A percentile compares a stretch with the other conserved stretches of the same genome.
These are phyloP conservation scores for Sprattus sprattus DNA, from an alignment of 2,113 vertebrate genomes.

Conservation along the genomic window DNA sequence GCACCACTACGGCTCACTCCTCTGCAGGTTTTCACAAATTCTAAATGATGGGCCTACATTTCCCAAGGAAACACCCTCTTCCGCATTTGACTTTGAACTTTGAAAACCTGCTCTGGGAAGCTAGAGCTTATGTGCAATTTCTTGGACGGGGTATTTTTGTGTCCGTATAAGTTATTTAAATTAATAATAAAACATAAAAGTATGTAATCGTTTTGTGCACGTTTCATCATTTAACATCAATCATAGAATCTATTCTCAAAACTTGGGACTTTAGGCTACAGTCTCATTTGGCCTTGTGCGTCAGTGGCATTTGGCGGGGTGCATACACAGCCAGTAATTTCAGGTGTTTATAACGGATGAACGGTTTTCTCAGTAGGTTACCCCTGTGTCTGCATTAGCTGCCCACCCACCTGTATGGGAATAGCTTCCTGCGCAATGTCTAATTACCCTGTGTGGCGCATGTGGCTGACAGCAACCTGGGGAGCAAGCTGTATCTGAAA, in stretches of 20 bases:
- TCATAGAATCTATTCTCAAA: constrained; percentile 36
- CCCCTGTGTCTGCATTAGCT: constrained; percentile 42
- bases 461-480: constrained; percentile 5
- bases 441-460: constrained; percentile 58
- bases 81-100: constrained; percentile 50
- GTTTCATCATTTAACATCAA: constrained; percentile 50
- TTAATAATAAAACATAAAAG: constrained; percentile 69
- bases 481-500: background rate
- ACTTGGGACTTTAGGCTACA: background rate
- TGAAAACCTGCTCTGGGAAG: constrained; percentile 58
- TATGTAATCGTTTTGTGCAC: constrained; percentile 29
- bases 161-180: constrained; percentile 76
- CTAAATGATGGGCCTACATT: constrained; percentile 57
- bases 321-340: constrained; percentile 44
- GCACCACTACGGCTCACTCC: constrained; percentile 42
- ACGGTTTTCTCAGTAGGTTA: constrained; percentile 51
- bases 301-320: background rate
- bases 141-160: constrained; percentile 54
- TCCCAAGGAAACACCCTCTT: constrained; percentile 65
- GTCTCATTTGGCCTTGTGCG: background rate
- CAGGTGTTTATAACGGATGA: constrained; percentile 48
- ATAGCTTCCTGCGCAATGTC: constrained; percentile 65
- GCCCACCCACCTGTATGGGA: constrained; percentile 70
- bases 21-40: constrained; percentile 53
- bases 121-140: constrained; percentile 1